Evolutionary conservation across 2,113 vertebrate genomes (phyloP), one percentile per base, ranked within the genome.

Genomic region (Platysternon megacephalum): DNA sequence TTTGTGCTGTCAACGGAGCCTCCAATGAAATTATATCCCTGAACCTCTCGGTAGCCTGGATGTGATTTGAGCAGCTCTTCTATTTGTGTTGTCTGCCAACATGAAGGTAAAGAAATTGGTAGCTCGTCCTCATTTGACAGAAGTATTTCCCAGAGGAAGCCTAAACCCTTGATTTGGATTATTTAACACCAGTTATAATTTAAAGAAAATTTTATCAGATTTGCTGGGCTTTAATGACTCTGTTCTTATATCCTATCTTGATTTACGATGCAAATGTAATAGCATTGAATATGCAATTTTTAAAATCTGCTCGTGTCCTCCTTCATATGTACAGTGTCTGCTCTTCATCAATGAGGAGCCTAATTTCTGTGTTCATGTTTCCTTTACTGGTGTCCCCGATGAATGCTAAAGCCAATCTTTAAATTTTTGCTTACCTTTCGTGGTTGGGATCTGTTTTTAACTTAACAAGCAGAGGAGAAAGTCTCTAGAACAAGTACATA

Each of bases 341-440:
- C 0, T 4, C 51, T 84, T 87, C 55, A 21, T 85, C 80, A 87
- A 72, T 0, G 0, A 78, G 80, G 53, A 90, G 58, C 51, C 29
- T 56, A 8, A 81, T 87, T 86, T 87, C 61, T 95, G 55, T 19
- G 32, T 16, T 19, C n/a, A n/a, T 17, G 61, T 68, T 68, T 68
- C 17, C 35, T 68, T 68, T 16, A 8, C 35, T n/a, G 32, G 35
- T 68, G 61, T n/a, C 16, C 35, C 52, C 86, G 26, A 84, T 17
- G 90, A 89, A 81, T 72, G 12, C 91, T 93, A 87, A 95, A 93
- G 55, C 12, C 39, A 4, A 78, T 94, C 82, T 61, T 94, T 79
- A 92, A 19, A 88, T 65, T 19, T 35, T 61, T 24, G 19, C 22
- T 26, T 76, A 81, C 87, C 6, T 5, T 61, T 22, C 72, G 39